Base-by-base conservation (phyloP, 2,797 vertebrate genomes). In the Characodon lateralis region DNA sequence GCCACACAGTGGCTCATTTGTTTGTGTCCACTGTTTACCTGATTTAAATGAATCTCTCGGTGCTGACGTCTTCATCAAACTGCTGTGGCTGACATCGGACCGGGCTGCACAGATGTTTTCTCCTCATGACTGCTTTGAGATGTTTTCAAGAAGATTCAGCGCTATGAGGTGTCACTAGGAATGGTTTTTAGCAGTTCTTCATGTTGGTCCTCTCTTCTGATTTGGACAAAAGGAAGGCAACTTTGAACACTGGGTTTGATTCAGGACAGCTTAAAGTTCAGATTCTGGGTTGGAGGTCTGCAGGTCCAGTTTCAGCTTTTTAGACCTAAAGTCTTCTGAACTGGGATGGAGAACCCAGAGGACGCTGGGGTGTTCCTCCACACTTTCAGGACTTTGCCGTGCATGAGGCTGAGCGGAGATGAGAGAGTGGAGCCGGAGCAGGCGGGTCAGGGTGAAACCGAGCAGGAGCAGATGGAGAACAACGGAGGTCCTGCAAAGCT, bases 1-100 rank as follows among this genome's bases (percentile, higher is more conserved):
- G 51, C 58, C 74, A 78, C 43, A 22, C 26, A 5, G 72, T 6
- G 3, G 6, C 59, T 85, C 46, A 82, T 81, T 77, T 90, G 78
- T 79, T 71, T 88, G 26, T 35, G 55, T 3, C 55, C 16, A 41
- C 58, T 72, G 71, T 78, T 82, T 51, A 71, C 76, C 46, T 74
- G 2, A 50, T 46, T 48, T 18, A 6, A 65, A 24, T 1, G 5
- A 2, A 53, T 3, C 14, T 13, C 2, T 10, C 3, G 12, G 18
- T 12, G 26, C 20, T 53, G 28, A 16, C 10, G 0, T 5, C 6
- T 6, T 7, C 16, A 48, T 61, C 5, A 18, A 14, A 68, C 61
- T 16, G 16, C 46, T 55, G 7, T 70, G 22, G 24, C 0, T 6
- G 24, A 5, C 24, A 9, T 10, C 7, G 50, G 41, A 16, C 7